These are phyloP conservation scores for Lepeophtheirus nordmannii DNA, from an alignment of 2,888 invertebrate species.

Conservation along the genomic window DNA sequence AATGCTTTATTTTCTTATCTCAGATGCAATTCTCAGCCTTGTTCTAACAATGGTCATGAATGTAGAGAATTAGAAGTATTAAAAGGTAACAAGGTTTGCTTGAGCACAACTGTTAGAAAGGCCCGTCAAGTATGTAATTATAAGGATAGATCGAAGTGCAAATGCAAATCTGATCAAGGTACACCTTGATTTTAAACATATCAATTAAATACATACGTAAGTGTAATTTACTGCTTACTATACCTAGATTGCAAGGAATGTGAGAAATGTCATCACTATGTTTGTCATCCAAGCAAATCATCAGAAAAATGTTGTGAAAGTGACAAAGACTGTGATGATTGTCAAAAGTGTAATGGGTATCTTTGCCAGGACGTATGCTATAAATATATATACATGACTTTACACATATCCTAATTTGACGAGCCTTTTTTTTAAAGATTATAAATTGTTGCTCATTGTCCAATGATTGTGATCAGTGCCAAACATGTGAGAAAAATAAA, in stretches of 20 bases:
- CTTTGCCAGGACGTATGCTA: background rate
- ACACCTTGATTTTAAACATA: no score
- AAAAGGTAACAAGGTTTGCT: background rate
- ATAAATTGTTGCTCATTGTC: background rate
- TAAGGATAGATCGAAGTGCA: background rate
- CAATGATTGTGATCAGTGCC: background rate
- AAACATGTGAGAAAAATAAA: background rate
- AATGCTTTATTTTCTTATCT: no score
- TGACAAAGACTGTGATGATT: background rate
- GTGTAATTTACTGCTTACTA: background rate
- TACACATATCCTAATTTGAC: background rate
- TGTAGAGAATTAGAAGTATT: background rate
- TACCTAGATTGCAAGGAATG: constrained; percentile 7
- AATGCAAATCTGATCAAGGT: background rate
- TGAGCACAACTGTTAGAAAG: background rate
- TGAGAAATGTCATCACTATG: constrained; percentile 9
- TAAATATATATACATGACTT: background rate
- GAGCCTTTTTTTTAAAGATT: background rate
- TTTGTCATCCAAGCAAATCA: background rate
- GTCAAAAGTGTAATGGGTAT: background rate
- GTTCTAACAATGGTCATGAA: background rate
- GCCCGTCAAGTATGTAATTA: background rate
- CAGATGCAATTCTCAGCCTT: background rate
- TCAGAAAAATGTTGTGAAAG: background rate
- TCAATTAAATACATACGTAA: no score